phyloP scores from a whole-genome alignment of 2,113 vertebrate species.

The Poicephalus gulielmi region DNA sequence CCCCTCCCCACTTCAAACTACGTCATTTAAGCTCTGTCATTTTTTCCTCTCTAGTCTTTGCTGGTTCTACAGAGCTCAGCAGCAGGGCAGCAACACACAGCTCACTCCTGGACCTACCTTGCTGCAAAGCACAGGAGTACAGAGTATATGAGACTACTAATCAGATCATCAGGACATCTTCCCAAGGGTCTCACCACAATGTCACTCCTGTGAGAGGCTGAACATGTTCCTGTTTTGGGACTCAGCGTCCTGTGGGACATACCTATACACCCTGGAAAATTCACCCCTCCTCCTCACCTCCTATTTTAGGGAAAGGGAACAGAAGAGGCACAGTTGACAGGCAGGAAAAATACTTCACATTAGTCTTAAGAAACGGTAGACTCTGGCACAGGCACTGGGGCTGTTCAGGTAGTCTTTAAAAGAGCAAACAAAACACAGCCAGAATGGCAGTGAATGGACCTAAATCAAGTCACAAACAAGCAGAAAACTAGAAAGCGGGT shows the following conservation, averaged over 20 bases:
- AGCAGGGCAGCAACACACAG: not conserved
- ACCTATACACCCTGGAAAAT: not conserved
- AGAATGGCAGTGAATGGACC: not conserved
- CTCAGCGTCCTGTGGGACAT: not conserved
- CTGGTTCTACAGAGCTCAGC: not conserved
- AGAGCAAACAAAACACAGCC: not conserved
- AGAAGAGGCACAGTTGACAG: not conserved
- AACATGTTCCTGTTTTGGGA: not conserved
- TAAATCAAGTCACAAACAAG: not conserved
- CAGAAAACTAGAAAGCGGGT: not conserved
- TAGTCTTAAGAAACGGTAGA: not conserved
- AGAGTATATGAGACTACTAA: fast-evolving
- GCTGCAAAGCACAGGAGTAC: not conserved
- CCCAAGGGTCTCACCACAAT: not conserved
- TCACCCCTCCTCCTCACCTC: not conserved
- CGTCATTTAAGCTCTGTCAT: not conserved
- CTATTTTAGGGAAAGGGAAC: not conserved
- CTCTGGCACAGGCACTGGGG: not conserved
- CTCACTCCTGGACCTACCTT: not conserved
- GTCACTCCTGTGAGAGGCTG: not conserved
- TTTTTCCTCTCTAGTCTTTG: not conserved
- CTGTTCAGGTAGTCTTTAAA: not conserved
- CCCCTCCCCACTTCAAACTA: fast-evolving
- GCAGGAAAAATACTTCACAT: not conserved
- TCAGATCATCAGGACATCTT: not conserved